These are phyloP conservation scores for Zoanthus sansibaricus DNA, from an alignment of 92 coral and sea anemone genomes.

Conservation along the genomic window DNA sequence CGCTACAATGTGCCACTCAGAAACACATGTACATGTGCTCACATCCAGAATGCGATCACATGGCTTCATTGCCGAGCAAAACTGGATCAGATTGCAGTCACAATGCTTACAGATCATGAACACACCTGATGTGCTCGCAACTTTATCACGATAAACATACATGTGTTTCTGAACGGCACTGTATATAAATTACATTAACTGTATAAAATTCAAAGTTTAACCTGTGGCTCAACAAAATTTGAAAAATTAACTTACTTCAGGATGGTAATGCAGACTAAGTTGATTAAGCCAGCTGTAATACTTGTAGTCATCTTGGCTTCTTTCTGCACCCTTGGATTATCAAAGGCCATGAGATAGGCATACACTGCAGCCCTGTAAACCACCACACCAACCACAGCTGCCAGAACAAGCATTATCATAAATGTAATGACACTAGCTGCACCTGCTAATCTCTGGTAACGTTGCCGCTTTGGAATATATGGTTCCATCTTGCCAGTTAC, in stretches of 20 bases:
- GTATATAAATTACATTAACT: too few relatives aligned
- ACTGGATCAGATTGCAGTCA: too few relatives aligned
- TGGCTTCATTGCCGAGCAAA: too few relatives aligned
- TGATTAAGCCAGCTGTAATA: conserved; percentile 89
- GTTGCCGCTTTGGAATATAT: conserved; percentile 74
- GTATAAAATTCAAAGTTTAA: too few relatives aligned
- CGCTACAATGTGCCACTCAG: too few relatives aligned
- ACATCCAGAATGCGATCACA: too few relatives aligned
- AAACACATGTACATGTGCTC: too few relatives aligned
- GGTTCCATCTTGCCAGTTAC: conserved; percentile 85
- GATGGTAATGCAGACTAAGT: conserved; percentile 85
- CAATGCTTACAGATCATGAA: too few relatives aligned
- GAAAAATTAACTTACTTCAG: conserved; percentile 49
- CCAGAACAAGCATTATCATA: conserved; percentile 83
- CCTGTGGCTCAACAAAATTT: not conserved
- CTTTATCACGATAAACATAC: too few relatives aligned
- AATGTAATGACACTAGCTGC: conserved; percentile 75
- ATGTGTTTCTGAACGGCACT: too few relatives aligned
- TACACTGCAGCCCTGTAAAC: conserved; percentile 90
- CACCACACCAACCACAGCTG: conserved; percentile 93
- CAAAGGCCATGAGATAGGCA: conserved; percentile 62
- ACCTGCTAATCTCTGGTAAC: conserved; percentile 82
- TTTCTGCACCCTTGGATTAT: conserved; percentile 37
- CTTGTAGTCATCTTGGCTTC: conserved; percentile 84
- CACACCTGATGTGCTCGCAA: too few relatives aligned